Evolutionary conservation across 2,888 invertebrate genomes (phyloP).

Genomic region (Amiota mariae): DNA sequence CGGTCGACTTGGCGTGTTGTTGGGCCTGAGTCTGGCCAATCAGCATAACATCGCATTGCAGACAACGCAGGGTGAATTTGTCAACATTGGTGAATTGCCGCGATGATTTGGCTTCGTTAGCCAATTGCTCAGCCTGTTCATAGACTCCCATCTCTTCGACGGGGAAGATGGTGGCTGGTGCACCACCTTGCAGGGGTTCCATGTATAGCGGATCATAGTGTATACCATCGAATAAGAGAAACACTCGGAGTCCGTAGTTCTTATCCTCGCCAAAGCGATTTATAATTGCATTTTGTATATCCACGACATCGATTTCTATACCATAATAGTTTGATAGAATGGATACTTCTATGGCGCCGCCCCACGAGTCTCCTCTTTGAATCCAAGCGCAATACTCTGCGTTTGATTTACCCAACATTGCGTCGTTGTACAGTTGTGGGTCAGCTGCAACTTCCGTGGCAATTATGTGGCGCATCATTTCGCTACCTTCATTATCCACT

Average conservation of each 20-base stretch:
- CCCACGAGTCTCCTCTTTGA: constrained; percentile 90
- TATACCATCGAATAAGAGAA: constrained; percentile 94
- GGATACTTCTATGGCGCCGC: constrained; percentile 95
- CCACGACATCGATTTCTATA: constrained; percentile 94
- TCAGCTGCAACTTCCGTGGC: constrained; percentile 87
- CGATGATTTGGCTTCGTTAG: constrained; percentile 89
- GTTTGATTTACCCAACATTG: constrained; percentile 88
- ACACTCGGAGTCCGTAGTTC: constrained; percentile 86
- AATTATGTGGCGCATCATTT: constrained; percentile 88
- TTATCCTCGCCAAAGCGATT: constrained; percentile 95
- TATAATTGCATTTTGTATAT: constrained; percentile 90
- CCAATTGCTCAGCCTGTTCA: constrained; percentile 87
- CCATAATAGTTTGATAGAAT: constrained; percentile 90
- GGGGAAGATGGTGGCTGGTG: constrained; percentile 87
- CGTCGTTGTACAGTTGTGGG: constrained; percentile 86
- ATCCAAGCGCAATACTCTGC: constrained; percentile 94
- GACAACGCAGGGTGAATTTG: constrained; percentile 88
- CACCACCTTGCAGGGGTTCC: constrained; percentile 84
- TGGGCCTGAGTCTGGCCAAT: constrained; percentile 88
- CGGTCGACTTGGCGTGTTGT: constrained; percentile 87
- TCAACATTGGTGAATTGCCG: constrained; percentile 93
- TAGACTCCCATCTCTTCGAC: constrained; percentile 82
- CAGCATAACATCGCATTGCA: constrained; percentile 84
- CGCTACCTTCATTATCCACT: constrained; percentile 83
- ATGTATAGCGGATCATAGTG: constrained; percentile 96